Evolutionary conservation across 2,113 vertebrate genomes (phyloP).

Genomic region (Ptyas mucosa): DNA sequence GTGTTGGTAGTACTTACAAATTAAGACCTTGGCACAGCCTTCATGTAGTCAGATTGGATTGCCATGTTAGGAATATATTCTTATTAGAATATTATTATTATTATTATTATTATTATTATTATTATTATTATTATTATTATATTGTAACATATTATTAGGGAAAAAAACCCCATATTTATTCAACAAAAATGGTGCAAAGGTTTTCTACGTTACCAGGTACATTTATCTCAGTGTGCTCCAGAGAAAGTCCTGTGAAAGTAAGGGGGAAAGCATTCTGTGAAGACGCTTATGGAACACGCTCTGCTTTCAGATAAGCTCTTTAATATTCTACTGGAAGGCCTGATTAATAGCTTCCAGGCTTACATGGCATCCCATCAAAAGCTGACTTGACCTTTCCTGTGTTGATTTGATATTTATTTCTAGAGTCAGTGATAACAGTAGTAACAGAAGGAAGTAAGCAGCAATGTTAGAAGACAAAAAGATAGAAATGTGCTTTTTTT

Average conservation of each 20-base stretch:
- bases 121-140: too few relatives aligned
- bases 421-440: conserved; percentile 11
- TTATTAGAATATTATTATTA: too few relatives aligned
- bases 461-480: conserved; percentile 1
- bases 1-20: background rate
- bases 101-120: too few relatives aligned
- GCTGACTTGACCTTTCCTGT: conserved; percentile 11
- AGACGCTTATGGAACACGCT: background rate
- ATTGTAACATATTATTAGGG: too few relatives aligned
- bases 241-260: background rate
- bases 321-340: conserved; percentile 32
- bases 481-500: background rate
- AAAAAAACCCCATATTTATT: background rate
- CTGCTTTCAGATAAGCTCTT: background rate
- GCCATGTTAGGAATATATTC: too few relatives aligned
- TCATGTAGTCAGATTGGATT: background rate
- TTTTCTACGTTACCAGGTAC: background rate
- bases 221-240: background rate
- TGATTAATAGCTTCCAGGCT: conserved; percentile 31
- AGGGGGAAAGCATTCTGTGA: background rate
- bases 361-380: conserved; percentile 12
- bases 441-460: conserved; percentile 8
- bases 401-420: conserved; percentile 34
- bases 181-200: background rate
- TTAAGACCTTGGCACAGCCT: background rate